Percentiles rank a stretch among this genome's conserved stretches.
phyloP scores from a whole-genome alignment of 2,797 vertebrate genomes.

The Mormyrus hasselquistii region DNA sequence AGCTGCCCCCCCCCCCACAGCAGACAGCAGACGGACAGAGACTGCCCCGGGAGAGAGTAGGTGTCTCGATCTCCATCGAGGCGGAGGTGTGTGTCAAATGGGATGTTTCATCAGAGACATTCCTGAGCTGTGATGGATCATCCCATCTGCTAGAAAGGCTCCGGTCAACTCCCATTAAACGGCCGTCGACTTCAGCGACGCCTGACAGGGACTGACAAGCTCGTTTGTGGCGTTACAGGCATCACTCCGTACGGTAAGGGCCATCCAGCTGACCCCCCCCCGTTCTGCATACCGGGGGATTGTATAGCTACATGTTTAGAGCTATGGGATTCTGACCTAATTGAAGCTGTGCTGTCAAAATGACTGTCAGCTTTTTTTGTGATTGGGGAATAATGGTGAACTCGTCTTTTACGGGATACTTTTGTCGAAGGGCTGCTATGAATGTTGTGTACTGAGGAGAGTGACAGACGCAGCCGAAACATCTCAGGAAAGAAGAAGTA shows the following conservation, averaged over 20 bases:
- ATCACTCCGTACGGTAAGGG: neutral
- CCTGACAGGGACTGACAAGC: neutral
- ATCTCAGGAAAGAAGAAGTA: neutral
- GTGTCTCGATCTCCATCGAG: neutral
- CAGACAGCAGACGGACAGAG: neutral
- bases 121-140: neutral
- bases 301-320: neutral
- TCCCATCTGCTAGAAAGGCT: neutral
- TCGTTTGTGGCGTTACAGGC: neutral
- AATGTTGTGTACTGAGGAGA: neutral
- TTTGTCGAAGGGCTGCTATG: neutral
- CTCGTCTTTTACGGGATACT: neutral
- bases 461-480: neutral
- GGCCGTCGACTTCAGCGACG: neutral
- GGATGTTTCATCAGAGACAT: conserved; percentile 2
- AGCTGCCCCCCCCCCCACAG: too few relatives aligned
- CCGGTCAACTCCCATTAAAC: neutral
- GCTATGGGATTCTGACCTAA: neutral
- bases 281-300: neutral
- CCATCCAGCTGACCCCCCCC: neutral
- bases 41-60: neutral
- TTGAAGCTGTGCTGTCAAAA: neutral
- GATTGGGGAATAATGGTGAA: neutral
- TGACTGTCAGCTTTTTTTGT: neutral
- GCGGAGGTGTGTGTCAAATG: neutral